Base-by-base conservation (phyloP, 2,113 vertebrate genomes). In the Megalops atlanticus region DNA sequence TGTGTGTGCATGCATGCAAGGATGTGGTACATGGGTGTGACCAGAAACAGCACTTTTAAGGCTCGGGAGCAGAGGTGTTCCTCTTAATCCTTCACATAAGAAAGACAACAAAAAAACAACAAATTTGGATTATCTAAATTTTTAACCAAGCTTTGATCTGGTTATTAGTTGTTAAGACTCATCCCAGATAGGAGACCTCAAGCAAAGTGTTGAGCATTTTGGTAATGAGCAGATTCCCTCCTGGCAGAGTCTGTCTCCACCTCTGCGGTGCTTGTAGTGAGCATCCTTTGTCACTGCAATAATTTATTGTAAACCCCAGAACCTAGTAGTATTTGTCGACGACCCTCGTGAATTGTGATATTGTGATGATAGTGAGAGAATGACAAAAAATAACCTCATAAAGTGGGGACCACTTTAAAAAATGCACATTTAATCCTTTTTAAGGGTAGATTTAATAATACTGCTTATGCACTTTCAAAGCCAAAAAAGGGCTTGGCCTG, bases 41-140 rank as follows among this genome's bases (percentile, higher is more conserved):
- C 93, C 93, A 89, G 93, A 93, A 94, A 92, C 93, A 95, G 95
- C 94, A 95, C 94, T 96, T 96, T 95, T 91, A 91, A 91, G 93
- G 94, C 92, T 95, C 92, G 76, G 93, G 94, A 93, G 94, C 94
- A 95, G 93, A 93, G 93, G 87, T 94, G 94, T 94, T 92, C 92
- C 36, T 71, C 38, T 36, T 41, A n/a, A n/a, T n/a, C n/a, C n/a
- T 35, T 18, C 15, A n/a, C 58, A 18, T 35, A 6, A n/a, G 12
- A 52, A 58, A 58, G 35, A n/a, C 27, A 41, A 36, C 14, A 39
- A 71, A 70, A 38, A 36, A 16, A n/a, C 14, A 58, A 58, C 5
- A 31, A 31, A 71, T 38, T 71, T 71, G 4, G 35, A 71, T 38
- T 38, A 27, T 12, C 18, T 35, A 71, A 71, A 11, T 33, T 71